These are phyloP conservation scores for Litoditis marina DNA, from an alignment of 2,888 invertebrate species.

Conservation along the genomic window DNA sequence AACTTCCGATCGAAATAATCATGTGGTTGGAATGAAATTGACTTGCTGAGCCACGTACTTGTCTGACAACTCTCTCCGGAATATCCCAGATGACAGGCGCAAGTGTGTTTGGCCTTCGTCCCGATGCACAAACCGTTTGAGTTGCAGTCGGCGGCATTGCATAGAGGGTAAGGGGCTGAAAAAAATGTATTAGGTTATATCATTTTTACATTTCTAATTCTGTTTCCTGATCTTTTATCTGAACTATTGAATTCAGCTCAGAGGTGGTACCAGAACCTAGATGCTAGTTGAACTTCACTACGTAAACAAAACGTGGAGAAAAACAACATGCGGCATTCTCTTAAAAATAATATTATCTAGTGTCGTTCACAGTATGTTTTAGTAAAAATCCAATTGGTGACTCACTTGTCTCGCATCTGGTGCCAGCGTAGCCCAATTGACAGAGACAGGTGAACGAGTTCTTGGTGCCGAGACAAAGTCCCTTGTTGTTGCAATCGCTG, in stretches of 20 bases:
- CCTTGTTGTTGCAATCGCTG: constrained; percentile 52
- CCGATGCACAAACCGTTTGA: constrained; percentile 52
- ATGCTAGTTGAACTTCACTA: too few relatives aligned
- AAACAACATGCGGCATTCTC: too few relatives aligned
- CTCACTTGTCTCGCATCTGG: constrained; percentile 36
- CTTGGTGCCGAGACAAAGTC: constrained; percentile 50
- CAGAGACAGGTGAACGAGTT: constrained; percentile 45
- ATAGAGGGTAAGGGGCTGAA: constrained; percentile 39
- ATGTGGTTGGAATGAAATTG: too few relatives aligned
- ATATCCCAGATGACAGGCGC: constrained; percentile 49
- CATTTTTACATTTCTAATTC: too few relatives aligned
- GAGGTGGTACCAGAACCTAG: neutral
- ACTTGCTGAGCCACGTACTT: constrained; percentile 22
- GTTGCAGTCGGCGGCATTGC: constrained; percentile 46
- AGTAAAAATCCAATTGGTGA: too few relatives aligned
- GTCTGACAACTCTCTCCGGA: constrained; percentile 41
- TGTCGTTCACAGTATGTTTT: too few relatives aligned
- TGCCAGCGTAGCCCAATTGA: constrained; percentile 41
- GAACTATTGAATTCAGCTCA: neutral
- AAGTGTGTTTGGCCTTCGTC: constrained; percentile 38
- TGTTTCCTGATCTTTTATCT: constrained; percentile 2
- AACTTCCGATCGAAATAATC: too few relatives aligned
- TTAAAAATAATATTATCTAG: too few relatives aligned
- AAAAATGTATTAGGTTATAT: too few relatives aligned
- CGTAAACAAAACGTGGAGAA: too few relatives aligned